Evolutionary conservation across 2,113 vertebrate species (phyloP).

Genomic region (Atherinomorus stipes): DNA sequence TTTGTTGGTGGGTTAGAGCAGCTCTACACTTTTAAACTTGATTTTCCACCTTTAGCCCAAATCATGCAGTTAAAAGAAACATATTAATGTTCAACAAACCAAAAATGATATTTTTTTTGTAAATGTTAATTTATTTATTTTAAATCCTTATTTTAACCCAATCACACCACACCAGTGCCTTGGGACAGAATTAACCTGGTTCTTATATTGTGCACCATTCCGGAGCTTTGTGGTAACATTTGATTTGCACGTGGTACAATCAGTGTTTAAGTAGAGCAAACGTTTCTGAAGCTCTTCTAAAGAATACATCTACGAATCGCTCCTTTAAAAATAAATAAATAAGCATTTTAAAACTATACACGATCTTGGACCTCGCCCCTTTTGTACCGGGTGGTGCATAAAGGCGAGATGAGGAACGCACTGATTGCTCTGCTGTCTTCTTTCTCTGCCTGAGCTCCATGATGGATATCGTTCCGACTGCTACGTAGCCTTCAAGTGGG

Average conservation of each 20-base stretch:
- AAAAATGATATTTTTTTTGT: not conserved
- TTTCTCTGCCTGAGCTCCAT: constrained; percentile 84
- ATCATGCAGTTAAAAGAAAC: not conserved
- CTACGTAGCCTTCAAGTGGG: constrained; percentile 91
- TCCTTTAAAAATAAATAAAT: constrained; percentile 11
- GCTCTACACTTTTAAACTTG: constrained; percentile 24
- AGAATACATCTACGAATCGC: not conserved
- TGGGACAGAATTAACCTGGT: not conserved
- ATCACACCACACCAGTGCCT: too few relatives aligned
- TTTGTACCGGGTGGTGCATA: constrained; percentile 53
- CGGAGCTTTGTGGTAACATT: constrained; percentile 10
- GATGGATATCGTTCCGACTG: constrained; percentile 87
- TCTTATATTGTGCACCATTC: not conserved
- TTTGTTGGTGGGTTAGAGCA: constrained; percentile 37
- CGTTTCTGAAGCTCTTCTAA: not conserved
- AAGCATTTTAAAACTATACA: constrained; percentile 26
- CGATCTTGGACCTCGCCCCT: constrained; percentile 48
- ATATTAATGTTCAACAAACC: not conserved
- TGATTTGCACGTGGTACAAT: constrained; percentile 19
- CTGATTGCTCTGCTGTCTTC: constrained; percentile 74
- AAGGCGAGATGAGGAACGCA: constrained; percentile 69
- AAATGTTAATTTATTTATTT: not conserved
- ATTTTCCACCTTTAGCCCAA: constrained; percentile 35
- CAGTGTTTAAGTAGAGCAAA: not conserved
- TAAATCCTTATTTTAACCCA: not conserved